Evolutionary conservation across 1,140 invertebrate species (phyloP), one percentile per base, ranked within the genome.

Genomic region (Steinernema feltiae): DNA sequence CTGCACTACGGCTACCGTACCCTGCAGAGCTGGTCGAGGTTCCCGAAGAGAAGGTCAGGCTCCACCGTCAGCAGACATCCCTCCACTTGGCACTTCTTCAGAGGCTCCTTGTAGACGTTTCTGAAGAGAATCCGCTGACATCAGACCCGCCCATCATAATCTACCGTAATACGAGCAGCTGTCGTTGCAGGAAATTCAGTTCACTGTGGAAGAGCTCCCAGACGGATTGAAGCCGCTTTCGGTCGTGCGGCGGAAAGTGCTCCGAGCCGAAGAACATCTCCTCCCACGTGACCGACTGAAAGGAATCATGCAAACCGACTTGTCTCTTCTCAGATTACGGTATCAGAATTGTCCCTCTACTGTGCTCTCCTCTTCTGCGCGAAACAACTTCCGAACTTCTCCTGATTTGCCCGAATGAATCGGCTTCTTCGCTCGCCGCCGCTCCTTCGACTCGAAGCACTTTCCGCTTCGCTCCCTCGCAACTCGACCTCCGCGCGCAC

Each of bases 131-230:
- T n/a, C 76, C 21, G 27, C 2, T 69, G 7, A 17, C 17, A 32
- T n/a, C n/a, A n/a, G n/a, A n/a, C n/a, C n/a, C n/a, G n/a, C n/a
- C n/a, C n/a, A n/a, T n/a, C n/a, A 69, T 88, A 84, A 90, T 90
- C 85, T 91, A 91, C 87, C 90, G 91, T n/a, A 91, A 87, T 12
- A 92, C 91, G 89, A 92, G 91, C 15, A 92, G 86, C 85, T 91
- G 91, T 79, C 91, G 90, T 41, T 91, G 89, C 21, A 91, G 88
- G 84, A 92, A 92, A 30, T 90, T 88, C 80, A 90, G 89, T 87
- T 91, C 91, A 73, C 89, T 90, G 83, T 91, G 91, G 84, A 92
- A 92, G 0, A 91, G 86, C 86, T 91, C 91, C 91, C 91, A 91
- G 1, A 92, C 88, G 3, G 91, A 90, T 83, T 91, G 90, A 48